Conservation (phyloP, 2,113 vertebrate genomes). For the Gnathonemus echidnorhynchus region DNA sequence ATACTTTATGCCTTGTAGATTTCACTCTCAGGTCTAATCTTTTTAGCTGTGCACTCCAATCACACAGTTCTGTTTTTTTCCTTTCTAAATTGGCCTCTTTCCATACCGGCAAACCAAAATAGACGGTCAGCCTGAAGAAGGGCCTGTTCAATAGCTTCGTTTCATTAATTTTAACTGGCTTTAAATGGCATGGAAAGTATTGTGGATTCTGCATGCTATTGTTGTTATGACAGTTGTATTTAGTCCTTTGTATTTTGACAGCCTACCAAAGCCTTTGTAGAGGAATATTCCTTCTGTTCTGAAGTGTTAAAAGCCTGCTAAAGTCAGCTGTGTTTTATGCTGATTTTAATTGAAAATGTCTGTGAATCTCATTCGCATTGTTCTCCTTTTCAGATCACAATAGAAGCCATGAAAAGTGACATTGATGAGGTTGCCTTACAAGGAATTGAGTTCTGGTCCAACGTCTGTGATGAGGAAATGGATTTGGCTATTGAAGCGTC, state of each 20-base stretch:
- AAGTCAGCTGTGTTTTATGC: background rate
- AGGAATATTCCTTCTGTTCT: background rate
- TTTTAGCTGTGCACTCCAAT: background rate
- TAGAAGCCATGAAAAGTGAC: conserved; percentile 98
- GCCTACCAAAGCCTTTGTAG: background rate
- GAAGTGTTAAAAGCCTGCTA: background rate
- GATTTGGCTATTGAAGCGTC: conserved; percentile 95
- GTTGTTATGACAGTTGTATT: background rate
- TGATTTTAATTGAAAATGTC: background rate
- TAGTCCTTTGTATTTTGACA: background rate
- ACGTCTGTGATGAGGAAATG: conserved; percentile 98
- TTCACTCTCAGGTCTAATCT: background rate
- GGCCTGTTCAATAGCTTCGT: background rate
- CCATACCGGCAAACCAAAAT: background rate
- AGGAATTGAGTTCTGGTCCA: conserved; percentile 98
- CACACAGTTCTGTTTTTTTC: background rate
- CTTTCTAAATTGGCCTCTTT: background rate
- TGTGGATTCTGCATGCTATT: background rate
- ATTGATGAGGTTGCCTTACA: conserved; percentile 95
- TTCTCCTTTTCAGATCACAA: conserved; percentile 74
- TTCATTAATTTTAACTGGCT: background rate
- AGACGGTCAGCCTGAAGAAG: background rate
- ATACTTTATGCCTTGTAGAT: background rate
- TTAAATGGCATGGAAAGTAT: background rate
- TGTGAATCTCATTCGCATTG: background rate